A percentile compares a stretch with the other conserved stretches of the same genome.
Evolutionary conservation across 2,797 vertebrate species (phyloP).

Genomic region (Bryconaethiops microstoma): DNA sequence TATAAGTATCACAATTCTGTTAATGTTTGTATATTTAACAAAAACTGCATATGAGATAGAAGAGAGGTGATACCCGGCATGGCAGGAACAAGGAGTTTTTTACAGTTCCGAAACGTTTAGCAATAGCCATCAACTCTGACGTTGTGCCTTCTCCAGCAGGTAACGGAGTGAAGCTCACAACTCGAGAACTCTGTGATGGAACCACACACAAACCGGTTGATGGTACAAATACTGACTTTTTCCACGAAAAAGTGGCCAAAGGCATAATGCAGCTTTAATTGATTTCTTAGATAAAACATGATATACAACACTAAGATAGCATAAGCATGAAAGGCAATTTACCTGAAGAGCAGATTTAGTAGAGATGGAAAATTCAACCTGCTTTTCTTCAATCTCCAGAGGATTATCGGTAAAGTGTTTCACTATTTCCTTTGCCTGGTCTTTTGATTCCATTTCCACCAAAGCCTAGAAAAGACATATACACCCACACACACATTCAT

Average conservation of each 20-base stretch:
- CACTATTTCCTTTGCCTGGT: slow-evolving; percentile 72
- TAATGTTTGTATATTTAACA: too few species aligned
- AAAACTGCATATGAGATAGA: too few species aligned
- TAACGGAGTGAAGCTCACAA: slow-evolving; percentile 71
- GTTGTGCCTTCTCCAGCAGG: slow-evolving; percentile 63
- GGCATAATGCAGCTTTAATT: not conserved
- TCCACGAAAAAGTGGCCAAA: not conserved
- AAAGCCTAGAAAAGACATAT: slow-evolving; percentile 34
- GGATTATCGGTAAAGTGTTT: slow-evolving; percentile 64
- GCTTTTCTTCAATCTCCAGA: slow-evolving; percentile 54
- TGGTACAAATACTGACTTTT: not conserved
- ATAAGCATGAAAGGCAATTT: not conserved
- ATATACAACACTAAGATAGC: not conserved
- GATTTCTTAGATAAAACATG: too few species aligned
- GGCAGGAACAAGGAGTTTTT: slow-evolving; percentile 72
- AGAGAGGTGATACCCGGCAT: slow-evolving; percentile 58
- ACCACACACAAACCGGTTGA: not conserved
- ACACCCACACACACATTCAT: not conserved
- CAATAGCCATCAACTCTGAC: slow-evolving; percentile 66
- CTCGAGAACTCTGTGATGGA: slow-evolving; percentile 64
- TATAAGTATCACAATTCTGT: too few species aligned
- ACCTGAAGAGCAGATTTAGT: slow-evolving; percentile 71
- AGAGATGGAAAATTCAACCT: slow-evolving; percentile 68
- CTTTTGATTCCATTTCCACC: slow-evolving; percentile 67
- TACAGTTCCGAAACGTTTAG: slow-evolving; percentile 72